Evolutionary conservation across 2,888 invertebrate species (phyloP), one percentile per base, ranked within the genome.

Genomic region (Peribatodes rhomboidaria): DNA sequence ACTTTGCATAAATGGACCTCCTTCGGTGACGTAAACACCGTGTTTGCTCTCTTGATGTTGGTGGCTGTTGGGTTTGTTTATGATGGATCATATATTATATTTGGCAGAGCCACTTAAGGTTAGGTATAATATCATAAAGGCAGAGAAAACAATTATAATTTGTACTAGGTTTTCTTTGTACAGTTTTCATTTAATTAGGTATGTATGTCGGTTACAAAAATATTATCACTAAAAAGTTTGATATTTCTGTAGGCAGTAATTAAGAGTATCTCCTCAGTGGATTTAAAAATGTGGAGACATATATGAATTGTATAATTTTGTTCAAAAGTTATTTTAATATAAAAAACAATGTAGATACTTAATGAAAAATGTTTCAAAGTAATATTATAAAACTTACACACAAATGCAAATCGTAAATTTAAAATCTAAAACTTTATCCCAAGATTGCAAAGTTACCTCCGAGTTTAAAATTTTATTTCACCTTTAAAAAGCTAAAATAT

Each of bases 1-100:
- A 81, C 76, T 83, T 73, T 81, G 79, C 81, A 82, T 84, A 82
- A 83, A 78, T 79, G 77, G 76, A 77, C 72, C 65, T 39, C 46
- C 56, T 56, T 54, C 56, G 27, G 60, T 60, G 56, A 60, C 14
- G 55, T 54, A 31, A 52, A 20, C 46, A 39, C 37, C 65, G 52
- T 56, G 65, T 60, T 57, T 56, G 54, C 41, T 33, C 16, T 33
- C 22, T 39, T 0, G 37, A 37, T 54, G 52, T 42, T 16, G 46
- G 18, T 39, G 10, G 22, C 11, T 42, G n/a, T 18, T 18, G 31
- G 16, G 41, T 14, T 53, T 52, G 47, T 63, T 63, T 63, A 58
- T 59, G 54, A 31, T 37, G 44, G 22, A 0, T 27, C 3, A 20
- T 20, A 31, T 14, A 27, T 0, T 46, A 14, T 20, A 13, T 20